Conservation (phyloP, 2,113 vertebrate species). For the Xiphophorus hellerii region DNA sequence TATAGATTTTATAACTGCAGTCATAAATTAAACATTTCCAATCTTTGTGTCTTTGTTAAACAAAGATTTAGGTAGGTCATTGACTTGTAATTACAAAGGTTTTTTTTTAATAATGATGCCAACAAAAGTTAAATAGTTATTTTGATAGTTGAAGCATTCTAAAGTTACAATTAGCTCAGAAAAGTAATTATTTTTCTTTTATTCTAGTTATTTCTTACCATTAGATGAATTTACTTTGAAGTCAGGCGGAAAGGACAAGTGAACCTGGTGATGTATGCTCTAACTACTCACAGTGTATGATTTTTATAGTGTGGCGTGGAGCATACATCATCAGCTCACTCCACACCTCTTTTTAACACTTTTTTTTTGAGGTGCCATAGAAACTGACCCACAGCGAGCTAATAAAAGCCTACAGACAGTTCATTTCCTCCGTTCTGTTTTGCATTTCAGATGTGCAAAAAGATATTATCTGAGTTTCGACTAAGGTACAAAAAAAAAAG, state of each 20-base stretch:
- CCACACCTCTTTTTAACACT: neutral
- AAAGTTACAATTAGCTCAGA: neutral
- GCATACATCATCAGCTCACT: constrained; percentile 31
- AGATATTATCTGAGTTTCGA: constrained; percentile 20
- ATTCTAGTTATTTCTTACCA: constrained; percentile 48
- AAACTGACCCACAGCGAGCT: constrained; percentile 14
- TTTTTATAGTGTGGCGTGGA: constrained; percentile 34
- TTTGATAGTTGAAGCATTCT: neutral
- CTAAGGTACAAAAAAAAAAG: neutral
- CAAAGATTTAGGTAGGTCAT: neutral
- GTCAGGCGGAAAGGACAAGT: neutral
- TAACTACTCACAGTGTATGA: neutral
- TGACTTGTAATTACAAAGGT: neutral
- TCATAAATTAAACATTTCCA: neutral
- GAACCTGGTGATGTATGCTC: constrained; percentile 15
- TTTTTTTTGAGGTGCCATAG: constrained; percentile 8
- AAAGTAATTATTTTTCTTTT: neutral
- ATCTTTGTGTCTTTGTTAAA: neutral
- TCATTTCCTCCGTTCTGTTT: constrained; percentile 61
- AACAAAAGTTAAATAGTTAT: neutral
- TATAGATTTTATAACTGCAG: neutral
- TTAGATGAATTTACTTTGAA: constrained; percentile 29
- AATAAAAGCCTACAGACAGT: constrained; percentile 1
- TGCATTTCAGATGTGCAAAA: constrained; percentile 50
- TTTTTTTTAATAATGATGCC: neutral